phyloP scores from a whole-genome alignment of 2,888 invertebrate species.

The Agrochola macilenta region DNA sequence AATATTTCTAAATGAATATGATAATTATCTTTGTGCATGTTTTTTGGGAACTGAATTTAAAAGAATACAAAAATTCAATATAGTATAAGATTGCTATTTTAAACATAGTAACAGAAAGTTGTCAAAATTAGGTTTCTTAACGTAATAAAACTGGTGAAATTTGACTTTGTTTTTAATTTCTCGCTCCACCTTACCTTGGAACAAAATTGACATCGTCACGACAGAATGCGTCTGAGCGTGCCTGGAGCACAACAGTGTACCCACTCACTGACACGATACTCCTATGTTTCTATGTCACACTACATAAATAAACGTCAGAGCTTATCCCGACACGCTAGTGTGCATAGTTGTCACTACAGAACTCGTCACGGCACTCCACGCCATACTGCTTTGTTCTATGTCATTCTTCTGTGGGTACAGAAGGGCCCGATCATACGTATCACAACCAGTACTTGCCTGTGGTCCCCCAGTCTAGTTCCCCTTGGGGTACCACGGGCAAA shows the following conservation, averaged over 20 bases:
- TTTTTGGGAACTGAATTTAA: conserved; percentile 88
- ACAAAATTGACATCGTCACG: background rate
- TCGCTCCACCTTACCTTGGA: background rate
- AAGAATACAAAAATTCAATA: conserved; percentile 84
- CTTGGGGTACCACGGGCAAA: too few relatives aligned
- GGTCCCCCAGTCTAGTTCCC: too few relatives aligned
- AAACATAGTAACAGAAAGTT: conserved; percentile 88
- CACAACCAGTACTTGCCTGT: too few relatives aligned
- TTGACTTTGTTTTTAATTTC: conserved; percentile 65
- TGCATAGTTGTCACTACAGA: too few relatives aligned
- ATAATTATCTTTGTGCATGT: conserved; percentile 90
- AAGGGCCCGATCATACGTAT: too few relatives aligned
- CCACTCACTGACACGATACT: background rate
- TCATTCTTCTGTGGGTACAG: too few relatives aligned
- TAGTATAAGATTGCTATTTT: conserved; percentile 89
- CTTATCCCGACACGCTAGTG: too few relatives aligned
- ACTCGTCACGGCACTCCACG: too few relatives aligned
- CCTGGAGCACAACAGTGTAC: background rate
- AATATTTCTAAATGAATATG: conserved; percentile 90
- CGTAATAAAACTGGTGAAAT: conserved; percentile 88
- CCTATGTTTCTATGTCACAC: background rate
- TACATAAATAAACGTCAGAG: too few relatives aligned
- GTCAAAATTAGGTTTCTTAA: conserved; percentile 90
- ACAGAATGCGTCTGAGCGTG: background rate
- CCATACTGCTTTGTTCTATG: too few relatives aligned